Base-by-base conservation (phyloP, 2,888 invertebrate species). In the Argyresthia goedartella region DNA sequence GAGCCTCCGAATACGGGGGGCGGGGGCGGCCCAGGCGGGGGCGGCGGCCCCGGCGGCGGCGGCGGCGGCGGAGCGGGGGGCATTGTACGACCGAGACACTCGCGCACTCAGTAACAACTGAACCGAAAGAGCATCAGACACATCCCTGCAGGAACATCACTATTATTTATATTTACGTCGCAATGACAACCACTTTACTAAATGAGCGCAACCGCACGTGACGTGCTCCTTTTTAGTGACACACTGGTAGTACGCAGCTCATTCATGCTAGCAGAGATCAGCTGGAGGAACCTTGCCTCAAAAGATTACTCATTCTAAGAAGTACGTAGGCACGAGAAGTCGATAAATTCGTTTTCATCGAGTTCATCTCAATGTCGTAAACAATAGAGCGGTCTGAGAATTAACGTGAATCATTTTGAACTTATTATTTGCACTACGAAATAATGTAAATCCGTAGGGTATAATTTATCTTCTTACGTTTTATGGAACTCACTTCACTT, bases 21-120 rank as follows among this genome's bases (percentile, higher is more conserved):
- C 14, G 89, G 89, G 16, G 90, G 89, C 43, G 88, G 88, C 14
- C 89, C 89, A 33, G 88, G 87, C 11, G 90, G 89, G 36, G 90
- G 89, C 10, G 91, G 91, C 48, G 92, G 89, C 25, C 89, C 88
- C 49, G 88, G 90, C 51, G 91, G 89, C 15, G 92, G 91, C 61
- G 90, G 89, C 16, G 91, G 91, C 48, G 89, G 89, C 52, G 90
- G 90, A 53, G 89, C 89, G 54, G 92, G 91, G 55, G 89, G 88
- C 66, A 86, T 88, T 52, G n/a, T n/a, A 85, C 87, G 61, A 57
- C 73, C 73, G 59, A 63, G 61, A 64, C 63, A 55, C 56, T 60
- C 25, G 25, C 25, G 25, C 25, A 25, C 25, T 25, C 6, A 25
- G 54, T 57, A 44, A 39, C 50, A 59, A 66, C 66, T 53, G 52